A percentile compares a stretch with the other conserved stretches of the same genome.
phyloP scores from a whole-genome alignment of 2,113 vertebrate species.

The Pygathrix nemaeus region DNA sequence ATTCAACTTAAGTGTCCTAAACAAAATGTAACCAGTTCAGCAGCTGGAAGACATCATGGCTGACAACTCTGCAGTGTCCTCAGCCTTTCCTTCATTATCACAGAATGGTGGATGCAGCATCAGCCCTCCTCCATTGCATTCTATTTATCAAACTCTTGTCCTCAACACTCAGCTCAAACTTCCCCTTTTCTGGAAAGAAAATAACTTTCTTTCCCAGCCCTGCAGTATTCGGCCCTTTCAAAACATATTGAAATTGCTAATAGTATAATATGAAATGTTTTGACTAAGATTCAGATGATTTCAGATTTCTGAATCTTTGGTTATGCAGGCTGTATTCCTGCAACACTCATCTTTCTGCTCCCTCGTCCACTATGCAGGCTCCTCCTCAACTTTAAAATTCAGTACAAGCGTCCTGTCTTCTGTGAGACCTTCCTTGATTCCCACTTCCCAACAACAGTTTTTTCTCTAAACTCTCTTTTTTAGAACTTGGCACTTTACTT shows the following conservation, averaged over 20 bases:
- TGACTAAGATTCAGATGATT: neutral
- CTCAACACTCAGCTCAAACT: neutral
- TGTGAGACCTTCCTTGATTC: neutral
- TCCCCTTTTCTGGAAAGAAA: neutral
- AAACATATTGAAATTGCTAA: neutral
- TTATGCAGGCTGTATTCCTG: neutral
- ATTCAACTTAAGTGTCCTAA: neutral
- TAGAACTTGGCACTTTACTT: neutral
- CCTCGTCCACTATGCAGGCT: neutral
- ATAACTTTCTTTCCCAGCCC: neutral
- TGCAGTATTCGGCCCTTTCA: neutral
- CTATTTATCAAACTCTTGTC: neutral
- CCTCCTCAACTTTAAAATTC: neutral
- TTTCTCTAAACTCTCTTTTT: neutral
- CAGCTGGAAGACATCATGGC: neutral
- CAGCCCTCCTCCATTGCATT: neutral
- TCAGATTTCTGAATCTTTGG: neutral
- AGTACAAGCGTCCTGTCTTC: neutral
- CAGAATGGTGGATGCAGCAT: neutral
- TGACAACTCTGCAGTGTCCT: neutral
- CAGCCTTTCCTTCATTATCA: neutral
- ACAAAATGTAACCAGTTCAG: neutral
- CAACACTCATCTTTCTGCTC: neutral
- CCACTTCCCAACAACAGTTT: neutral
- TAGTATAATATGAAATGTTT: neutral